These are phyloP conservation scores for Euura lappo DNA, from an alignment of 1,140 invertebrate species.

Conservation along the genomic window DNA sequence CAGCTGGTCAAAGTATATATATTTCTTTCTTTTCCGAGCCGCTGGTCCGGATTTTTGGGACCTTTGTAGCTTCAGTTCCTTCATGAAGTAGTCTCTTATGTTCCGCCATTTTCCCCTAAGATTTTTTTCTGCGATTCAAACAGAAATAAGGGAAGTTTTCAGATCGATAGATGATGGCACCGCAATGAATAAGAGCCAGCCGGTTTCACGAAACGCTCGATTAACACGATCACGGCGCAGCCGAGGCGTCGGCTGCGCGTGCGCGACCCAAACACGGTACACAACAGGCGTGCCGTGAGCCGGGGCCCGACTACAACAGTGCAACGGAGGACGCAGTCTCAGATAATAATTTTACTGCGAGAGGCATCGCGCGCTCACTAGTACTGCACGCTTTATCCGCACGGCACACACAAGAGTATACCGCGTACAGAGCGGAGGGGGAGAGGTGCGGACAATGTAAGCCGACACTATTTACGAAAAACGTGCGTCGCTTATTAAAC, in stretches of 20 bases:
- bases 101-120: constrained; percentile 53
- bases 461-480: too few species aligned
- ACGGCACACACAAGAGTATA: background rate
- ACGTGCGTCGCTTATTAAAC: too few species aligned
- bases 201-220: background rate
- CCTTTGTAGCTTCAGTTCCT: constrained; percentile 49
- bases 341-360: too few species aligned
- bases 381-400: background rate
- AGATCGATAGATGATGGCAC: background rate
- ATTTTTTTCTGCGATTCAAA: constrained; percentile 47
- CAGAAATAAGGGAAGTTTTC: background rate
- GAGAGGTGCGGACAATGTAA: background rate
- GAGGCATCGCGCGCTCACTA: too few species aligned
- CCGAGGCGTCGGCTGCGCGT: background rate
- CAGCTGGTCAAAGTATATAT: constrained; percentile 50
- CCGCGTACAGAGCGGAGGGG: background rate
- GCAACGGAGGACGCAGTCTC: too few species aligned
- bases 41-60: constrained; percentile 27
- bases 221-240: background rate
- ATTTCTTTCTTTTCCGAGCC: constrained; percentile 46
- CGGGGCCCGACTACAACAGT: background rate
- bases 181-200: background rate
- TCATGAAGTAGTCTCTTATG: constrained; percentile 55
- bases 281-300: background rate
- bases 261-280: background rate